Percentiles rank a stretch among this genome's conserved stretches.
These are phyloP conservation scores for Morbakka virulenta DNA, from an alignment of 30 jellyfish, hydroid and myxozoan species.

Conservation along the genomic window DNA sequence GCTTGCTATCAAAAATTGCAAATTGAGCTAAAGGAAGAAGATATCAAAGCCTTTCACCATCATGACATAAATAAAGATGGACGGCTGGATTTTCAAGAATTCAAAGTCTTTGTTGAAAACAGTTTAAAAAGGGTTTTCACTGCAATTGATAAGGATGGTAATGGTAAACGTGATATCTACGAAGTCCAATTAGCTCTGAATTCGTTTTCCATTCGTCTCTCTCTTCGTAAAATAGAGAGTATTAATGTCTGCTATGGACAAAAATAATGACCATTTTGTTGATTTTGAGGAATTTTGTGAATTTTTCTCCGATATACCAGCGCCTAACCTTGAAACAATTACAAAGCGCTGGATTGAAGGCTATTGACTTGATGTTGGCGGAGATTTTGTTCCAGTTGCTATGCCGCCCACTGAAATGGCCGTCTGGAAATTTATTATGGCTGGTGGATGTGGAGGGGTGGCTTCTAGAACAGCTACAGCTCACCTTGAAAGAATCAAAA, in stretches of 20 bases:
- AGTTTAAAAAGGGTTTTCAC: constrained; percentile 49
- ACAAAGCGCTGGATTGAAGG: constrained; percentile 71
- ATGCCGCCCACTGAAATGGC: constrained; percentile 86
- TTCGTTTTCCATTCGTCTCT: constrained; percentile 33
- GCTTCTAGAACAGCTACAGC: too few species aligned
- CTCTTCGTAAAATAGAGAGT: constrained; percentile 51
- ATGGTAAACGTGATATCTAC: constrained; percentile 39
- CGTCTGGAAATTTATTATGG: constrained; percentile 65
- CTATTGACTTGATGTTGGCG: constrained; percentile 64
- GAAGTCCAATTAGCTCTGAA: constrained; percentile 56
- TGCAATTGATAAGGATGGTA: constrained; percentile 52
- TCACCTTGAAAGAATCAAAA: constrained; percentile 71
- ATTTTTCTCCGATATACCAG: constrained; percentile 78
- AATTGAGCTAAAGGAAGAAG: constrained; percentile 34
- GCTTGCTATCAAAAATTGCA: constrained; percentile 52
- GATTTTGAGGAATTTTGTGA: constrained; percentile 71
- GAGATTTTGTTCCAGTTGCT: constrained; percentile 77
- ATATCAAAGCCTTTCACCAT: constrained; percentile 15
- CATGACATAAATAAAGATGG: constrained; percentile 43
- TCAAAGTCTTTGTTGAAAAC: constrained; percentile 48
- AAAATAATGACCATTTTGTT: constrained; percentile 45
- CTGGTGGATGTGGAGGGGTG: constrained; percentile 94
- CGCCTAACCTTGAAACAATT: constrained; percentile 52
- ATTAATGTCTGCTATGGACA: constrained; percentile 64
- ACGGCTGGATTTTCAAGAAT: constrained; percentile 48